These are phyloP conservation scores for Vesta saturnalis DNA, from an alignment of 2,888 invertebrate species.

Conservation along the genomic window DNA sequence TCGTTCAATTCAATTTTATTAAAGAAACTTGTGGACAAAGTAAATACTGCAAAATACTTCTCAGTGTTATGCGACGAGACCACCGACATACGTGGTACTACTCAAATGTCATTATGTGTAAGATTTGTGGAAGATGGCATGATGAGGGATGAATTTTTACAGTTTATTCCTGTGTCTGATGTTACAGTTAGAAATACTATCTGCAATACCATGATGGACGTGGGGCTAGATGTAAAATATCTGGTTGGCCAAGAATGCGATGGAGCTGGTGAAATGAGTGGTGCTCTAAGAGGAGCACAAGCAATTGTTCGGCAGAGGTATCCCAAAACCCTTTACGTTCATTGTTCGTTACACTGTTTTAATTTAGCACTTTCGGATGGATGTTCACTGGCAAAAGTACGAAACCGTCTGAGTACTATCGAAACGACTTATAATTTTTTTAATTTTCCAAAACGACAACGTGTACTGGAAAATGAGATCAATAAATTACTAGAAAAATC, in stretches of 20 bases:
- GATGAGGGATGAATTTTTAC: not conserved
- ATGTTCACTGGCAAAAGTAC: conserved; percentile 6
- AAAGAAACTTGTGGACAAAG: no score
- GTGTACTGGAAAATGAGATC: conserved; percentile 2
- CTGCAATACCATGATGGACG: no score
- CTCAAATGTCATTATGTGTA: no score
- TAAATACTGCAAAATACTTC: no score
- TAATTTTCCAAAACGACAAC: conserved; percentile 1
- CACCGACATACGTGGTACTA: no score
- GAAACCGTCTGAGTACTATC: conserved; percentile 10
- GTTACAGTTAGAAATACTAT: no score
- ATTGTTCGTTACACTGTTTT: no score
- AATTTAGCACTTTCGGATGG: conserved; percentile 9
- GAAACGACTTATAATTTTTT: conserved; percentile 8
- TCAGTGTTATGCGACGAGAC: no score
- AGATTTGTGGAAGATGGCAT: no score
- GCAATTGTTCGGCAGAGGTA: conserved; percentile 12
- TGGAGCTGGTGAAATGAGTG: no score
- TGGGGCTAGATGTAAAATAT: no score
- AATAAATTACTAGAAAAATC: not conserved
- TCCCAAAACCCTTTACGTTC: not conserved
- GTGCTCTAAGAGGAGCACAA: conserved; percentile 9
- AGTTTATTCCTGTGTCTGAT: conserved; percentile 10
- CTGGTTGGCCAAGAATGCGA: no score
- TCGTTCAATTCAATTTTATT: not conserved